phyloP scores from a whole-genome alignment of 2,113 vertebrate genomes.

The Antennarius striatus region DNA sequence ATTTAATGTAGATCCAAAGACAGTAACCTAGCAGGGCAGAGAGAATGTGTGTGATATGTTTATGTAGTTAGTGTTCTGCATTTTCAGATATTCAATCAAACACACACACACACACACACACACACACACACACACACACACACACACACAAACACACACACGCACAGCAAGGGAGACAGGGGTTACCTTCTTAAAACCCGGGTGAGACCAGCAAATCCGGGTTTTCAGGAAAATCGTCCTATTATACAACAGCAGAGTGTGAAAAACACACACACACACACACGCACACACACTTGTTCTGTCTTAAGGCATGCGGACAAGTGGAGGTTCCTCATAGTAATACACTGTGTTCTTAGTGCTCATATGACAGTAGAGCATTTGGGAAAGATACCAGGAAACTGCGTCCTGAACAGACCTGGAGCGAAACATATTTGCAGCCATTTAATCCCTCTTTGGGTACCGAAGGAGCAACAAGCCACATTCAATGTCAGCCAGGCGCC shows the following conservation, averaged over 20 bases:
- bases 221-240: slow-evolving; percentile 41
- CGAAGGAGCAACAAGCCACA: neutral
- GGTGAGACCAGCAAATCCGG: slow-evolving; percentile 69
- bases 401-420: slow-evolving; percentile 24
- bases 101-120: slow-evolving; percentile 10
- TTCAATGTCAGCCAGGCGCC: neutral
- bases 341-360: slow-evolving; percentile 30
- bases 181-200: slow-evolving; percentile 22
- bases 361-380: slow-evolving; percentile 37
- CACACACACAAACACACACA: slow-evolving; percentile 11
- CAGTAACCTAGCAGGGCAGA: neutral
- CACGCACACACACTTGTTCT: slow-evolving; percentile 42
- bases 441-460: slow-evolving; percentile 31
- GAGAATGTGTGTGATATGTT: no score
- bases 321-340: slow-evolving; percentile 39
- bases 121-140: neutral
- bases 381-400: slow-evolving; percentile 37
- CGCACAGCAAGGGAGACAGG: slow-evolving; percentile 13
- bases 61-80: neutral
- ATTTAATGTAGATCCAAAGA: neutral
- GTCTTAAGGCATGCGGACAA: slow-evolving; percentile 61
- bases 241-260: slow-evolving; percentile 45
- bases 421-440: slow-evolving; percentile 25
- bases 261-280: slow-evolving; percentile 13
- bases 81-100: neutral